Percentiles rank a stretch among this genome's conserved stretches.
These are phyloP conservation scores for Micromesistius poutassou DNA, from an alignment of 2,797 vertebrate genomes.

Conservation along the genomic window DNA sequence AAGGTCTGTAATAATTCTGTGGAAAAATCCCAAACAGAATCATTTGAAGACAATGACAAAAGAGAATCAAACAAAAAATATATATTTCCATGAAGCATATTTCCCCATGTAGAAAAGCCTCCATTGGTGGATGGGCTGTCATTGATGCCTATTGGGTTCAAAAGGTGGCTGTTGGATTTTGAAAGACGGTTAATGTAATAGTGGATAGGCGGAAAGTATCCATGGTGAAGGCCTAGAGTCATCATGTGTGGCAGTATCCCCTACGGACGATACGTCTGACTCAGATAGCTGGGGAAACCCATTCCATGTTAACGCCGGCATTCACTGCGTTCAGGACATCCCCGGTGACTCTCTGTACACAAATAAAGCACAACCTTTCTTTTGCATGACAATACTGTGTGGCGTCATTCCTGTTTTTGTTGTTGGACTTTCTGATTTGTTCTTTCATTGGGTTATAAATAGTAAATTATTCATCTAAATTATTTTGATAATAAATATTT, in stretches of 20 bases:
- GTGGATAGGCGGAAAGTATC: slow-evolving; percentile 37
- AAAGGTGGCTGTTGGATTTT: background rate
- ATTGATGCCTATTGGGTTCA: slow-evolving; percentile 23
- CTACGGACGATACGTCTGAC: slow-evolving; percentile 59
- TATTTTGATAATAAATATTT: too few species aligned
- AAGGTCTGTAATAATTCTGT: background rate
- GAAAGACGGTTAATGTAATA: slow-evolving; percentile 26
- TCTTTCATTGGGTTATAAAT: background rate
- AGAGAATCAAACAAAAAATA: slow-evolving; percentile 1
- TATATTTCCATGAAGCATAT: too few species aligned
- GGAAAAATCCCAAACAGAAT: background rate
- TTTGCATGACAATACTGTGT: slow-evolving; percentile 42
- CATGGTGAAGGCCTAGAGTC: slow-evolving; percentile 39
- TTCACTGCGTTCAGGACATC: slow-evolving; percentile 29
- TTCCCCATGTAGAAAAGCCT: slow-evolving; percentile 58
- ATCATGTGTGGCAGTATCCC: slow-evolving; percentile 7
- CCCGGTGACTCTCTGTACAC: slow-evolving; percentile 32
- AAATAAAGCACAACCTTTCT: slow-evolving; percentile 58
- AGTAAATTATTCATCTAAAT: too few species aligned
- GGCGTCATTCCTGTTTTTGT: slow-evolving; percentile 21
- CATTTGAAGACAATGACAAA: background rate
- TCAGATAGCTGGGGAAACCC: slow-evolving; percentile 44
- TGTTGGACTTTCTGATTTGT: background rate
- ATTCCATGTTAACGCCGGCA: slow-evolving; percentile 37
- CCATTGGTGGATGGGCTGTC: slow-evolving; percentile 28